Percentiles rank a stretch among this genome's conserved stretches.
Evolutionary conservation across 2,113 vertebrate genomes (phyloP).

Genomic region (Actenoides hombroni): DNA sequence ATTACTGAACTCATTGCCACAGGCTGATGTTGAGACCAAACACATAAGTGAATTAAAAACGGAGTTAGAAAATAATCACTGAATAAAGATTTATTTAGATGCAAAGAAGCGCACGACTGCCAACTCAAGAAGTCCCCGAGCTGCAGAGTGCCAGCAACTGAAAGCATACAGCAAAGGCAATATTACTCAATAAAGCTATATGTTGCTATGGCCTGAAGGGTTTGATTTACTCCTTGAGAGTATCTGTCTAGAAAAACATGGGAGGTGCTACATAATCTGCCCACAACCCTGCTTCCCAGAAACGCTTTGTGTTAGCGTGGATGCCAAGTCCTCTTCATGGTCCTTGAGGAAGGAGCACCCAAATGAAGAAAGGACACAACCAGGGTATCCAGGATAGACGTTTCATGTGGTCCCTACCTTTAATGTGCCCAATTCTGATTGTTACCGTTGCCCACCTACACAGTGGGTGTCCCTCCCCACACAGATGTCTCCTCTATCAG

Average conservation of each 20-base stretch:
- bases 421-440: neutral
- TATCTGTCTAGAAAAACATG: neutral
- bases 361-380: neutral
- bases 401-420: neutral
- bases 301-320: neutral
- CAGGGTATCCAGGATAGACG: neutral
- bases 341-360: neutral
- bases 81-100: constrained; percentile 9
- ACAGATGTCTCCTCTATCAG: neutral
- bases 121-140: neutral
- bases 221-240: neutral
- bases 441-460: neutral
- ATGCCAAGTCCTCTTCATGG: neutral
- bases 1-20: neutral
- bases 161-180: neutral
- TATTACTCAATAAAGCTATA: neutral
- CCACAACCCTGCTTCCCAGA: neutral
- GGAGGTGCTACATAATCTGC: neutral
- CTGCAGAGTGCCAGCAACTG: neutral
- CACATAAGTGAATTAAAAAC: constrained; percentile 25
- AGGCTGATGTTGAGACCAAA: constrained; percentile 23
- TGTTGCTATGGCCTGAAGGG: neutral
- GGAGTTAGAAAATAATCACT: neutral
- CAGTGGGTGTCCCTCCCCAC: accelerated
- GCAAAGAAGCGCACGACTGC: neutral